phyloP scores from a whole-genome alignment of 92 coral and sea anemone genomes.

The Porites cylindrica region DNA sequence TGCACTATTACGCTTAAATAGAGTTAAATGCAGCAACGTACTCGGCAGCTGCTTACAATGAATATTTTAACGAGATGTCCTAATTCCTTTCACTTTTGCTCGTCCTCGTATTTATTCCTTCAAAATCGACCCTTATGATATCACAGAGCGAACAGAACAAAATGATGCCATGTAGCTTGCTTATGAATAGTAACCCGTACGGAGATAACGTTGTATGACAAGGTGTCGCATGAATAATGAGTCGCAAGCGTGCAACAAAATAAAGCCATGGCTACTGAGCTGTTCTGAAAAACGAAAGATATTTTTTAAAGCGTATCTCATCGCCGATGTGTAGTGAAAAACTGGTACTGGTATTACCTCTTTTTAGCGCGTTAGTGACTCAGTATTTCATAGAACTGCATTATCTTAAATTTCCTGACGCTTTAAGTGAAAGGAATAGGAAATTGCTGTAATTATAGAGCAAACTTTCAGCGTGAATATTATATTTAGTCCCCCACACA shows the following conservation, averaged over 20 bases:
- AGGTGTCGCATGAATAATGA: too few relatives aligned
- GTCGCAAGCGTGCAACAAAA: neutral
- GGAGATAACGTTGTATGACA: too few relatives aligned
- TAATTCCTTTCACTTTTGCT: neutral
- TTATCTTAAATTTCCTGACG: neutral
- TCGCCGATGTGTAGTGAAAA: too few relatives aligned
- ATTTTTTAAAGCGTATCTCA: too few relatives aligned
- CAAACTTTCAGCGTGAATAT: neutral
- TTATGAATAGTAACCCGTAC: neutral
- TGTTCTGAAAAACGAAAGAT: too few relatives aligned
- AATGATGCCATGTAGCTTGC: neutral
- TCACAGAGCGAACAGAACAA: neutral
- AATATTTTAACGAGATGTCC: neutral
- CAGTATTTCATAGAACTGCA: too few relatives aligned
- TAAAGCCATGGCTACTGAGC: too few relatives aligned
- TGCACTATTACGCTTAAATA: conserved; percentile 90
- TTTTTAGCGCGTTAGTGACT: too few relatives aligned
- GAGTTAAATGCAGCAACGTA: neutral
- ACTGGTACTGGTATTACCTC: too few relatives aligned
- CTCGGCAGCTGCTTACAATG: neutral
- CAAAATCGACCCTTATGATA: neutral
- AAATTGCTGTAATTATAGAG: neutral
- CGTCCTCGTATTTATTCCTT: neutral
- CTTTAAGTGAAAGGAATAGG: neutral
- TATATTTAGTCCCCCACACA: neutral